Base-by-base conservation (phyloP, 2,888 invertebrate genomes). In the Liopterus haemorrhoidalis region DNA sequence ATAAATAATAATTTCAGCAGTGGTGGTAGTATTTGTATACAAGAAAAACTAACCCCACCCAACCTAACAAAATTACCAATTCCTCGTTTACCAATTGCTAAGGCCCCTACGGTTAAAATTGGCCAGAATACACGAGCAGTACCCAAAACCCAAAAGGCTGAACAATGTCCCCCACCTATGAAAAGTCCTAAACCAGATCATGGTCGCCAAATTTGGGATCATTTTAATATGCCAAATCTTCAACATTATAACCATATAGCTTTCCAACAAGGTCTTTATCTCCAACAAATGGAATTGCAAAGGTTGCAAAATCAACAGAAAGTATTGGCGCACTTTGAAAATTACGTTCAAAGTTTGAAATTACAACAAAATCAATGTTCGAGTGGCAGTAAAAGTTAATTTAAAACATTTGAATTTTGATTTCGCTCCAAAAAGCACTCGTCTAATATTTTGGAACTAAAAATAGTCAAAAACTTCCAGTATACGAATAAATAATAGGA, bases 191-290 rank as follows among this genome's bases (percentile, higher is more conserved):
- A 32, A 5, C 25, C 25, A 4, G 28, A 36, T 12, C 31, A 45
- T n/a, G 38, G 38, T 1, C 15, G 65, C 45, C 63, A 68, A 45
- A 55, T 69, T 12, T 46, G 66, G 49, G 67, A 68, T 52, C 65
- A 65, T 52, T 68, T 66, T 55, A 67, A 68, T 46, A 65, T 68
- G 19, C 67, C 66, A 48, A 68, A 67, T 55, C 52, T 68, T 53
- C 66, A 68, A 1, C 68, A 69, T 45, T 44, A 68, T 35, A 63
- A 65, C 20, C 39, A 42, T 15, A 9, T 39, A 12, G 45, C 45
- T 11, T 45, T 45, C 21, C 43, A 44, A 22, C 43, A 44, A n/a
- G n/a, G n/a, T n/a, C n/a, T n/a, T n/a, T n/a, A n/a, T n/a, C 62
- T 64, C 41, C 65, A 67, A 33, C 65, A 66, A 15, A 56, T 68